Evolutionary conservation across 1,140 invertebrate genomes (phyloP).

Genomic region (Bombus balteatus): DNA sequence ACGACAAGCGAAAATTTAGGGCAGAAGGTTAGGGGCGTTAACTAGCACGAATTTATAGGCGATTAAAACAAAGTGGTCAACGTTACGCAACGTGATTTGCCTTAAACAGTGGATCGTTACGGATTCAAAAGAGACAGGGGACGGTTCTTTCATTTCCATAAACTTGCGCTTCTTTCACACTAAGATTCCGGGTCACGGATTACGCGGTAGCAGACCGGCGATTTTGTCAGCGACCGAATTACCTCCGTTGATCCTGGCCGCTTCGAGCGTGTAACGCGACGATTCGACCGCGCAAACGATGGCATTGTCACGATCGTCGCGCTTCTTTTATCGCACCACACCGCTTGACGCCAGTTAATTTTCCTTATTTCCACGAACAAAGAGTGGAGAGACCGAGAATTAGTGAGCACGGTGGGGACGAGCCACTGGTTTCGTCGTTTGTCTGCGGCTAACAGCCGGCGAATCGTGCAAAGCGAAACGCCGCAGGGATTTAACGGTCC

Average conservation of each 20-base stretch:
- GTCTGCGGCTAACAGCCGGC: background rate
- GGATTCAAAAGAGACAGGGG: too few relatives aligned
- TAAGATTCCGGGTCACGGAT: too few relatives aligned
- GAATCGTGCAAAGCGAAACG: background rate
- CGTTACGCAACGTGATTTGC: too few relatives aligned
- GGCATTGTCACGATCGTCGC: constrained; percentile 7
- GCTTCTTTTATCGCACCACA: constrained; percentile 36
- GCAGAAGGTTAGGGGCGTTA: too few relatives aligned
- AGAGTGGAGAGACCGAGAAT: constrained; percentile 41
- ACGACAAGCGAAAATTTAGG: background rate
- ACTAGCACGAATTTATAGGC: background rate
- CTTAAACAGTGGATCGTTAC: too few relatives aligned
- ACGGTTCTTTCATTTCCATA: background rate
- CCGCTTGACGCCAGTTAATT: constrained; percentile 52
- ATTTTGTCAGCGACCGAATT: constrained; percentile 51
- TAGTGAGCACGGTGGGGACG: background rate
- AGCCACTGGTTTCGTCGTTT: background rate
- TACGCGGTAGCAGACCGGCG: background rate
- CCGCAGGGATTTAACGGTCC: constrained; percentile 22
- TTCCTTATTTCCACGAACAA: constrained; percentile 56
- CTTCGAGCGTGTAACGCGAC: constrained; percentile 13
- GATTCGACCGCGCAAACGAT: constrained; percentile 50
- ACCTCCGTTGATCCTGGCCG: constrained; percentile 9
- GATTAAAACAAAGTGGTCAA: background rate
- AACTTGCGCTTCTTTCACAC: background rate